phyloP scores from a whole-genome alignment of 2,797 vertebrate genomes.

The Labroides dimidiatus region DNA sequence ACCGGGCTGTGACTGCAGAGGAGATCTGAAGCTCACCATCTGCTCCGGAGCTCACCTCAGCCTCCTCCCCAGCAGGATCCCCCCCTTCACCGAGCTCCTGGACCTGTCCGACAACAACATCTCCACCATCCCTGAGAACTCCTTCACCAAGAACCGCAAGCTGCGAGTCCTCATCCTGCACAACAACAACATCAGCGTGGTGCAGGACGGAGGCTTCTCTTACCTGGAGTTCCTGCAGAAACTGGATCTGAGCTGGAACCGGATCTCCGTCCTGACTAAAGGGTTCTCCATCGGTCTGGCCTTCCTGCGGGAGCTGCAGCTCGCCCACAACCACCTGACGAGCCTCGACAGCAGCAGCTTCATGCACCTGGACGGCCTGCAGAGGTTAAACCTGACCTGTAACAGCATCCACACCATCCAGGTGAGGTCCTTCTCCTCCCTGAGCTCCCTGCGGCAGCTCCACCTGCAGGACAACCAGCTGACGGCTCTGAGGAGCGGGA shows the following conservation, averaged over 20 bases:
- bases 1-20: conserved; percentile 74
- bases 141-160: conserved; percentile 73
- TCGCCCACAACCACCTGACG: conserved; percentile 81
- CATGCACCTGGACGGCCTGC: conserved; percentile 81
- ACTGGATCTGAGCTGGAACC: conserved; percentile 86
- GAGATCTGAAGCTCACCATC: conserved; percentile 78
- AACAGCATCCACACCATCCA: conserved; percentile 81
- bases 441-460: conserved; percentile 83
- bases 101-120: conserved; percentile 85
- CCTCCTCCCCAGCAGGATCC: conserved; percentile 65
- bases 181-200: conserved; percentile 79
- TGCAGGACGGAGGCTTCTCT: conserved; percentile 76
- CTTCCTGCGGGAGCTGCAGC: conserved; percentile 80
- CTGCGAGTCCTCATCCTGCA: conserved; percentile 82
- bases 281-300: conserved; percentile 83
- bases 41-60: conserved; percentile 75
- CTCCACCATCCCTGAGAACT: conserved; percentile 58
- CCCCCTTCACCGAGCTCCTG: conserved; percentile 79
- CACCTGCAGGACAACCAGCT: conserved; percentile 82
- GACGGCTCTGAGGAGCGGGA: conserved; percentile 66
- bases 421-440: conserved; percentile 77
- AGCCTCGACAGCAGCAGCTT: conserved; percentile 74
- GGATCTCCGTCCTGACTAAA: conserved; percentile 69
- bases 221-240: conserved; percentile 83
- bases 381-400: conserved; percentile 81